These are phyloP conservation scores for Cosmopolites sordidus DNA, from an alignment of 2,888 invertebrate species.

Conservation along the genomic window DNA sequence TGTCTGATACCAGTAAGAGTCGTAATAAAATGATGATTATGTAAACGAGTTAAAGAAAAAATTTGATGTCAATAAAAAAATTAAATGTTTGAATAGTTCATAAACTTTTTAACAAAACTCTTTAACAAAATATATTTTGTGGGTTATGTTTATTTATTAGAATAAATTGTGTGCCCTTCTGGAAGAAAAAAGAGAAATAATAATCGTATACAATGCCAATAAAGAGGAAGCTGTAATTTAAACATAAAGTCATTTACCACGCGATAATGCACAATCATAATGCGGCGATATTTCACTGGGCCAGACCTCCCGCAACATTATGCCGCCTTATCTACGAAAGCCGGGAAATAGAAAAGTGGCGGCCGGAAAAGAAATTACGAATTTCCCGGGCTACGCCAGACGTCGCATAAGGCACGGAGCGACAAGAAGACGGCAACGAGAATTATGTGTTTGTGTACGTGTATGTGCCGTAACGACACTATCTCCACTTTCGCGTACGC, in stretches of 20 bases:
- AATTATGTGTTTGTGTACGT: conserved; percentile 37
- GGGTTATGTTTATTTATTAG: no score
- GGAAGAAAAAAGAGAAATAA: no score
- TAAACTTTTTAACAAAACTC: no score
- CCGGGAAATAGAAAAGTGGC: conserved; percentile 35
- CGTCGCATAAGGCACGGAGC: conserved; percentile 30
- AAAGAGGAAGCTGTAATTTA: no score
- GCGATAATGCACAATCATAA: conserved; percentile 25
- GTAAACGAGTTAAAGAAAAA: no score
- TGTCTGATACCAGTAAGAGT: no score
- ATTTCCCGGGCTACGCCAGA: conserved; percentile 40
- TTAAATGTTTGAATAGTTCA: no score
- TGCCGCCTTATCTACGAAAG: conserved; percentile 33
- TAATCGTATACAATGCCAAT: no score
- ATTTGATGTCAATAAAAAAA: no score
- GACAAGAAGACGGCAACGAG: conserved; percentile 31
- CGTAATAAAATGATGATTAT: no score
- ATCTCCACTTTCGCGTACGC: conserved; percentile 38
- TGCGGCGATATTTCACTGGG: conserved; percentile 32
- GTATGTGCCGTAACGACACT: conserved; percentile 36
- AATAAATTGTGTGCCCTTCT: no score
- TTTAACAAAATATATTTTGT: no score
- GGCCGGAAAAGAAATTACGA: conserved; percentile 38
- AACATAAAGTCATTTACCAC: background rate
- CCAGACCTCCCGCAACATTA: conserved; percentile 29